Percentiles rank a stretch among this genome's conserved stretches.
phyloP scores from a whole-genome alignment of 2,797 vertebrate species.

The Hydrolagus colliei region DNA sequence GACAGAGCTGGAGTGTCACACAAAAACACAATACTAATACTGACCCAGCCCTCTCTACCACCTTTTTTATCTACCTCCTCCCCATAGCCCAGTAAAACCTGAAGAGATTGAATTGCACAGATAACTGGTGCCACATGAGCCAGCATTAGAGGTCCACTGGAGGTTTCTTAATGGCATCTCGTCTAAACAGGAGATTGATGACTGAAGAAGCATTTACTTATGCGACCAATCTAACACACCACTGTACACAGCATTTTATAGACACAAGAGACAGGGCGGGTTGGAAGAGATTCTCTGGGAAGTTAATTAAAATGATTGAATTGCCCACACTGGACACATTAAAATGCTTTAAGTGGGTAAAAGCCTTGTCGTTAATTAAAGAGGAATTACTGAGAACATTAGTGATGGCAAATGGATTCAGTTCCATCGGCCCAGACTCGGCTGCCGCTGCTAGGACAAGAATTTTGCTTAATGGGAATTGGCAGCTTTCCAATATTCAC shows the following conservation, averaged over 20 bases:
- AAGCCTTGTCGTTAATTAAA: constrained; percentile 10
- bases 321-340: constrained; percentile 9
- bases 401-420: too few relatives aligned
- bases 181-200: neutral
- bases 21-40: too few relatives aligned
- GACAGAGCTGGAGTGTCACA: too few relatives aligned
- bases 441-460: too few relatives aligned
- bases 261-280: neutral
- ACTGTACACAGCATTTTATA: neutral
- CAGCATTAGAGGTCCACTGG: too few relatives aligned
- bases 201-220: neutral
- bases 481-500: neutral
- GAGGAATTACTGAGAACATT: neutral
- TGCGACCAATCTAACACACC: neutral
- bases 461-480: neutral
- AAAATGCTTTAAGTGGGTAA: neutral
- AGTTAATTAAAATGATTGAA: constrained; percentile 22
- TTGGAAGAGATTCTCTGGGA: neutral
- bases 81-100: too few relatives aligned
- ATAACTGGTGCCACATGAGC: too few relatives aligned
- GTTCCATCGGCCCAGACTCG: neutral
- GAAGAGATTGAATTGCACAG: too few relatives aligned
- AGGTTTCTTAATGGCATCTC: too few relatives aligned
- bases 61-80: too few relatives aligned
- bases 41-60: too few relatives aligned